Base-by-base conservation (phyloP, 1,140 invertebrate genomes). In the Eupristina koningsbergeri region DNA sequence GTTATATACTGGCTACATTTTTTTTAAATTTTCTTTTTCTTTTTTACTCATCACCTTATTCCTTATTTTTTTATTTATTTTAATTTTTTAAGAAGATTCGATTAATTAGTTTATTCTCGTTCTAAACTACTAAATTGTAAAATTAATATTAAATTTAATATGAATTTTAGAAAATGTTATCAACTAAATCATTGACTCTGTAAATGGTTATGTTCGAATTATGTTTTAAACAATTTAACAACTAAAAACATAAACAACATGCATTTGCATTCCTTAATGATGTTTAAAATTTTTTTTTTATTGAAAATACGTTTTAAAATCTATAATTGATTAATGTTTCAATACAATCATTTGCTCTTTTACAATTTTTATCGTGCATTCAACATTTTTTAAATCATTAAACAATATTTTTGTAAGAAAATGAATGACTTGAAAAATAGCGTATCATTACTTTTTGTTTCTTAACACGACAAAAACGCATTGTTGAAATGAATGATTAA, bases 101-200 rank as follows among this genome's bases (percentile, higher is more conserved):
- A 2, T n/a, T n/a, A n/a, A n/a, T n/a, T n/a, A n/a, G n/a, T 19
- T 17, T 67, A 7, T 19, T 34, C 36, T 67, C 36, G 19, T 53
- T 22, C 45, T 69, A 67, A 29, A 77, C 53, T 15, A 8, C 6
- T 36, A n/a, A 36, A 58, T 82, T 82, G 47, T 22, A 76, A 76
- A 82, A 82, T 76, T 76, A 67, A 82, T 58, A 61, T 39, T 81
- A 74, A 74, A 73, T 74, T 11, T n/a, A n/a, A n/a, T n/a, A n/a
- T n/a, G n/a, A n/a, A n/a, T n/a, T n/a, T n/a, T n/a, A n/a, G n/a
- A n/a, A n/a, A n/a, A n/a, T n/a, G n/a, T n/a, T n/a, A n/a, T n/a
- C n/a, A n/a, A n/a, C n/a, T n/a, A n/a, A n/a, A n/a, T n/a, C n/a
- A n/a, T n/a, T n/a, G n/a, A n/a, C n/a, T n/a, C n/a, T n/a, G n/a